Conservation (phyloP, 2,888 invertebrate species). For the Dromius quadrimaculatus region DNA sequence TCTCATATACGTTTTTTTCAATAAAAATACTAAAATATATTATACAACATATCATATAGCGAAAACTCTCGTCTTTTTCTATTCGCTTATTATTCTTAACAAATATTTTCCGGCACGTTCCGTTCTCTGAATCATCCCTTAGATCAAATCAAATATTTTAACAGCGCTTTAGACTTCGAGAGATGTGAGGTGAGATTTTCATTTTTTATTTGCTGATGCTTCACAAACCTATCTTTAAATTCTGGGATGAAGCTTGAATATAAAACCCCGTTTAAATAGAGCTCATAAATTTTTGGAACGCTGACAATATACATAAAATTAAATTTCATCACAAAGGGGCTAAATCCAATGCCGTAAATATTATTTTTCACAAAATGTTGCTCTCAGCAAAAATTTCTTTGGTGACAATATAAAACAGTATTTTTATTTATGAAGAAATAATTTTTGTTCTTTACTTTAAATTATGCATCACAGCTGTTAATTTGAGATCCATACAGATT, state of each 20-base stretch:
- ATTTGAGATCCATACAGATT: too few species aligned
- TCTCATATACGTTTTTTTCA: too few species aligned
- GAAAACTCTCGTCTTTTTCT: too few species aligned
- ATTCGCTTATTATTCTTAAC: too few species aligned
- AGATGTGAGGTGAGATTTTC: not conserved
- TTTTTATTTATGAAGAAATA: too few species aligned
- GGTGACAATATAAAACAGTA: too few species aligned
- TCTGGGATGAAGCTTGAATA: not conserved
- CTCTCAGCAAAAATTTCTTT: too few species aligned
- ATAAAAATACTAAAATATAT: too few species aligned
- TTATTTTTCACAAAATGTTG: not conserved
- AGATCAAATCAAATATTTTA: slow-evolving; percentile 37
- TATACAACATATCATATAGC: too few species aligned
- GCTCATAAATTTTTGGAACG: slow-evolving; percentile 2
- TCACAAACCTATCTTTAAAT: slow-evolving; percentile 11
- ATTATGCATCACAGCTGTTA: too few species aligned
- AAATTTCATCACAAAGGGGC: not conserved
- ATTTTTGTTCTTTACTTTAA: too few species aligned
- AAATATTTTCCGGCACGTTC: too few species aligned
- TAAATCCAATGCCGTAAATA: slow-evolving; percentile 1
- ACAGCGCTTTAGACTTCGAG: not conserved
- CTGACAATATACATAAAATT: slow-evolving; percentile 16
- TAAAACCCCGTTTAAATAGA: slow-evolving; percentile 1
- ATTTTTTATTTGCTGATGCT: slow-evolving; percentile 6
- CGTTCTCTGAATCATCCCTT: slow-evolving; percentile 26